Conservation (phyloP, 2,888 invertebrate species). For the Aleiodes alternator region DNA sequence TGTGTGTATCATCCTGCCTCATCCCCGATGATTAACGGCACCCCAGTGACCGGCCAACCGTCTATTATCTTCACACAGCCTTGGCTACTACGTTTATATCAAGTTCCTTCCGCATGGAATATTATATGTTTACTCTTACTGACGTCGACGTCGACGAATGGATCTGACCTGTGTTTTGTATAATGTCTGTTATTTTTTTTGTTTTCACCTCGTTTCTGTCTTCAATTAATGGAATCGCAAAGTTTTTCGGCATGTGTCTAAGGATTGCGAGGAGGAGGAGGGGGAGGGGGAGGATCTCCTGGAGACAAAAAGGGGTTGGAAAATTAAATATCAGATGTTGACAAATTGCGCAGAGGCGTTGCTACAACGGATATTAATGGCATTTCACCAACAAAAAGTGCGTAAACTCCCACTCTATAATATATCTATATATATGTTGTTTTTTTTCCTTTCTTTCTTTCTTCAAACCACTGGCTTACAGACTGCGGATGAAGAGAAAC, state of each 20-base stretch:
- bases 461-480: constrained; percentile 61
- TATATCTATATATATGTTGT: constrained; percentile 22
- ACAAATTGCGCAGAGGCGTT: constrained; percentile 75
- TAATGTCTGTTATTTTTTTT: background rate
- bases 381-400: constrained; percentile 69
- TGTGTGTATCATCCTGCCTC: constrained; percentile 55
- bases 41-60: constrained; percentile 67
- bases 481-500: constrained; percentile 74
- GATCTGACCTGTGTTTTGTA: constrained; percentile 6
- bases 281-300: constrained; percentile 8
- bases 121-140: constrained; percentile 2
- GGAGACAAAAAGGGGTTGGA: constrained; percentile 67
- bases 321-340: constrained; percentile 76
- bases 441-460: constrained; percentile 39
- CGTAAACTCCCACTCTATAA: constrained; percentile 64
- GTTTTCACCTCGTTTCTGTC: background rate
- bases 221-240: constrained; percentile 31
- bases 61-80: constrained; percentile 66
- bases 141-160: constrained; percentile 38
- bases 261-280: background rate
- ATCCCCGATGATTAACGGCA: constrained; percentile 72
- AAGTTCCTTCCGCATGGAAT: constrained; percentile 14
- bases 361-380: constrained; percentile 75
- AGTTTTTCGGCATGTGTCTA: constrained; percentile 24
- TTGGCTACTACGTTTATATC: constrained; percentile 16